These are phyloP conservation scores for Thymelicus acteon DNA, from an alignment of 2,888 invertebrate genomes.

Conservation along the genomic window DNA sequence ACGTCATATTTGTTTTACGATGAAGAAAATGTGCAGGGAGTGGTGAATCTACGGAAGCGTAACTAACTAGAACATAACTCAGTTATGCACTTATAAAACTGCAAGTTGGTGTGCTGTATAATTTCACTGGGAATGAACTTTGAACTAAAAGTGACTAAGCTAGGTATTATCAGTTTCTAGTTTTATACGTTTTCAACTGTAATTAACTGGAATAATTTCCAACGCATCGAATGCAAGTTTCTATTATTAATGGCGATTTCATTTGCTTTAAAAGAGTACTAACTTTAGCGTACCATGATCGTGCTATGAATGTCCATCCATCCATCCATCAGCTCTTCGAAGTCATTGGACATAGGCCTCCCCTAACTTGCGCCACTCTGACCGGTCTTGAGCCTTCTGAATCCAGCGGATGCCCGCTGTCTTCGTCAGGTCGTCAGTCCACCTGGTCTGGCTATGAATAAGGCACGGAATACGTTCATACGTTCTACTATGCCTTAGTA, in stretches of 20 bases:
- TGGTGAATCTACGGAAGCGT: constrained; percentile 22
- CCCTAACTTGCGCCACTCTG: too few relatives aligned
- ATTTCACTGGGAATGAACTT: constrained; percentile 16
- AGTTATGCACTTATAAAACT: constrained; percentile 35
- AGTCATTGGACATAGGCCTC: too few relatives aligned
- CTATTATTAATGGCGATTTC: neutral
- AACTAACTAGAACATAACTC: constrained; percentile 29
- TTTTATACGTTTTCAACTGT: neutral
- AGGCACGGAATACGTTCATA: too few relatives aligned
- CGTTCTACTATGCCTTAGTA: too few relatives aligned
- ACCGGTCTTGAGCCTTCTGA: too few relatives aligned
- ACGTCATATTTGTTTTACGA: constrained; percentile 29
- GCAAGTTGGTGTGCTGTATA: constrained; percentile 21
- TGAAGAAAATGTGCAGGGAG: constrained; percentile 30
- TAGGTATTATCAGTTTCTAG: constrained; percentile 13
- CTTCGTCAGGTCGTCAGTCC: too few relatives aligned
- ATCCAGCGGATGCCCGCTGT: too few relatives aligned
- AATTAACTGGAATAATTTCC: neutral
- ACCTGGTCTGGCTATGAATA: too few relatives aligned
- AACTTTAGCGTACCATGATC: too few relatives aligned
- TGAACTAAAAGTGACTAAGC: constrained; percentile 17
- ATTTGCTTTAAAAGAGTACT: neutral
- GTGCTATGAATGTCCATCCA: too few relatives aligned
- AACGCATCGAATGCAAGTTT: neutral
- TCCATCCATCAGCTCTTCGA: too few relatives aligned